Evolutionary conservation across 2,113 vertebrate species (phyloP).

Genomic region (Caretta caretta): DNA sequence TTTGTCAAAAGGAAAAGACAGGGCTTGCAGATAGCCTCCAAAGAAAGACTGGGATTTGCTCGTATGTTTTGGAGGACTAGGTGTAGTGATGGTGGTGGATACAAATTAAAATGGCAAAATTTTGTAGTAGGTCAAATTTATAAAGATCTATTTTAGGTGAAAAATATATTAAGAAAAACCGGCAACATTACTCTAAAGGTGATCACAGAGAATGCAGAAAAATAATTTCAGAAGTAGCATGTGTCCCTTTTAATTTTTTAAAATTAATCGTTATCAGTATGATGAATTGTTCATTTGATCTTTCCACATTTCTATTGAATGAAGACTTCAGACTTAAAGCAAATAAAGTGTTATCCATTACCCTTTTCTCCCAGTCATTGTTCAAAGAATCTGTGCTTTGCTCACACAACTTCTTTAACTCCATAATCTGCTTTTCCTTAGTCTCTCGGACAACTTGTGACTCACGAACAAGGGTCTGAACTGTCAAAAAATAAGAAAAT

Average conservation of each 20-base stretch:
- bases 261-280: background rate
- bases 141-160: background rate
- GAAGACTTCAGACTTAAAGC: background rate
- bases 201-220: background rate
- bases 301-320: background rate
- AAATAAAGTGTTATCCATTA: constrained; percentile 52
- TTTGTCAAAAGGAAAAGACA: background rate
- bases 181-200: background rate
- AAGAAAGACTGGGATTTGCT: background rate
- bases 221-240: background rate
- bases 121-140: background rate
- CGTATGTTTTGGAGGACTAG: background rate
- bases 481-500: constrained; percentile 80
- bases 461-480: constrained; percentile 92
- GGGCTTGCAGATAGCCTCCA: background rate
- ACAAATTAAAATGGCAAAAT: background rate
- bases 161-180: background rate
- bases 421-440: constrained; percentile 93
- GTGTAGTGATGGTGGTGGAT: background rate
- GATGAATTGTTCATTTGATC: background rate
- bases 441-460: constrained; percentile 91
- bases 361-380: constrained; percentile 96
- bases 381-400: constrained; percentile 89
- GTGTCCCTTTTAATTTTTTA: background rate
- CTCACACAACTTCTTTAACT: constrained; percentile 93